These are phyloP conservation scores for Ctenoplectra terminalis DNA, from an alignment of 1,140 invertebrate species.

Conservation along the genomic window DNA sequence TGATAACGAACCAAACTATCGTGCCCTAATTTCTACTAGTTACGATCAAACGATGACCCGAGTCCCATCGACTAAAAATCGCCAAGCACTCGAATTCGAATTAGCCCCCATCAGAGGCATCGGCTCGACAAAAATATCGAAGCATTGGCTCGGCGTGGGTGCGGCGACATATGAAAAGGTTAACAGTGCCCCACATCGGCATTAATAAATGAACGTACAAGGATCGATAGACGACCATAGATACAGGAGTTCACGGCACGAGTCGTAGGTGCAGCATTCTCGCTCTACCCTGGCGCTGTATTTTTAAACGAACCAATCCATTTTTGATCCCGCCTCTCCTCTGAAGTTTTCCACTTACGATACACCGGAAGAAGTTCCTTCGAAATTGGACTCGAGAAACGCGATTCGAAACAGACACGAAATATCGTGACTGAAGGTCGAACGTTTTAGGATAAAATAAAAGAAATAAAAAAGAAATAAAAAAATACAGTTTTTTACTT, in stretches of 20 bases:
- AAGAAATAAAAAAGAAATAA: neutral
- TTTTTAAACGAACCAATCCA: slow-evolving; percentile 31
- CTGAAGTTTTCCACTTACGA: neutral
- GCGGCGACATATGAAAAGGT: slow-evolving; percentile 53
- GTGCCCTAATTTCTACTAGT: too few relatives aligned
- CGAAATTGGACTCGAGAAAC: neutral
- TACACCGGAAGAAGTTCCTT: neutral
- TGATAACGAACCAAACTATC: too few relatives aligned
- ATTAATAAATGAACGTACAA: slow-evolving; percentile 60
- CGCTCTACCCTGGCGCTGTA: neutral
- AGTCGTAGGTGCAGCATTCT: neutral
- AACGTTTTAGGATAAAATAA: neutral
- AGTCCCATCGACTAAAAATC: too few relatives aligned
- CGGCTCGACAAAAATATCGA: neutral
- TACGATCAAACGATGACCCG: neutral
- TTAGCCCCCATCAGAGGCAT: neutral
- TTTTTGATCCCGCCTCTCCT: slow-evolving; percentile 17
- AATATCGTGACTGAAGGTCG: neutral
- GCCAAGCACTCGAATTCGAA: neutral
- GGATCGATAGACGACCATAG: slow-evolving; percentile 53
- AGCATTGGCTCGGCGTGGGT: slow-evolving; percentile 16
- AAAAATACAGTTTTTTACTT: neutral
- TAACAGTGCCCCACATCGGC: slow-evolving; percentile 57
- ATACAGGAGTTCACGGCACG: slow-evolving; percentile 26
- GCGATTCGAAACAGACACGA: neutral